Evolutionary conservation across 2,888 invertebrate species (phyloP), one percentile per base, ranked within the genome.

Genomic region (Scaptomyza cyrtandrae): DNA sequence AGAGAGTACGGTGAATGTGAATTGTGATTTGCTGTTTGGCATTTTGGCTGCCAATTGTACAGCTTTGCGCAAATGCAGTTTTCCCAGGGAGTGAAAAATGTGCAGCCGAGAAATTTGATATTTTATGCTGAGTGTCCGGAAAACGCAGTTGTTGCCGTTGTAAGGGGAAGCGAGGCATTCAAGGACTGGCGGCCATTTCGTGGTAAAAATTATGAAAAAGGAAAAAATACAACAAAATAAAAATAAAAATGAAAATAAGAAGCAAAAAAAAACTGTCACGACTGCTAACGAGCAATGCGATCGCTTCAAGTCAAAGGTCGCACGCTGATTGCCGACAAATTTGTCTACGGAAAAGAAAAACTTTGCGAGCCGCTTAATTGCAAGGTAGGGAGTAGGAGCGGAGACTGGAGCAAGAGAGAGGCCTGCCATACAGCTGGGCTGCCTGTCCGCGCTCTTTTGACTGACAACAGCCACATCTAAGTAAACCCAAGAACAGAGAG

Each of bases 381-480:
- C 74, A 65, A 1, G 14, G 24, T 24, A 24, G 24, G 24, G 4
- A 24, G 4, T 5, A 24, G 24, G 24, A 3, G 24, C 1, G 2
- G 24, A 3, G 5, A 5, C 24, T 24, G 24, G 24, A 24, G 24
- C 24, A 24, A 24, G 24, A 24, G n/a, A 6, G 53, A 16, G 35
- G 37, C 37, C 37, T 52, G 35, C 24, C 35, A 37, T 24, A 6
- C 52, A 37, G 66, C 64, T 80, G 80, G 68, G 3, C 80, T 76
- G 81, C 57, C 76, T 78, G 83, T 85, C 88, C 87, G 65, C 75
- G 75, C 9, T 66, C 71, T 83, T 83, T 59, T 86, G 83, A 84
- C 74, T 84, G 86, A 84, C 88, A 84, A 72, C 88, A 88, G 76
- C 88, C 83, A 83, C 83, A 84, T 88, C 88, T 83, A 84, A 86